Evolutionary conservation across 2,888 invertebrate species (phyloP).

Genomic region (Coremacera marginata): DNA sequence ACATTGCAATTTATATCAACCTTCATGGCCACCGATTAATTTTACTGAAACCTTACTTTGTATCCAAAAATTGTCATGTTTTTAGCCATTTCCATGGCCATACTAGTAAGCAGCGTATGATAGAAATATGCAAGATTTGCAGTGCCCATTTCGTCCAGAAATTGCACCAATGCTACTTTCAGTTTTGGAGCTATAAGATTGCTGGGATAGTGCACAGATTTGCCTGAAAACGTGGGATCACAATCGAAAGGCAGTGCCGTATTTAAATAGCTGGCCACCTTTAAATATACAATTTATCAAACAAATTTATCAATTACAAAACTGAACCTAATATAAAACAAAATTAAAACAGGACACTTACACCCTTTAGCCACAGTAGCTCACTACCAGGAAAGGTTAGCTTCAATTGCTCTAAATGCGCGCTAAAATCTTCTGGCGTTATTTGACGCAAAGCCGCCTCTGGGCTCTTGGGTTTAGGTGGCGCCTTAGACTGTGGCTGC

Average conservation of each 20-base stretch:
- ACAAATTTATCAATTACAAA: too few species aligned
- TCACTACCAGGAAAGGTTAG: constrained; percentile 79
- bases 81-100: constrained; percentile 81
- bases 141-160: constrained; percentile 74
- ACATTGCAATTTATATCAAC: too few species aligned
- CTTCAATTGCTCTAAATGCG: constrained; percentile 73
- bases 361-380: constrained; percentile 78
- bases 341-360: constrained; percentile 68
- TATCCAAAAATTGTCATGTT: constrained; percentile 73
- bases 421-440: constrained; percentile 72
- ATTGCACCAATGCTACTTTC: constrained; percentile 55
- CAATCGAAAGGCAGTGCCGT: constrained; percentile 59
- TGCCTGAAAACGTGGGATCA: constrained; percentile 63
- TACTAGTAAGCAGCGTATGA: constrained; percentile 77
- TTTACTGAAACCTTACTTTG: constrained; percentile 64
- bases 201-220: constrained; percentile 62
- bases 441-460: constrained; percentile 68
- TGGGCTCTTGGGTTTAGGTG: constrained; percentile 59
- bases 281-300: background rate
- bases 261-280: constrained; percentile 62
- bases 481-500: constrained; percentile 40
- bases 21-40: background rate
- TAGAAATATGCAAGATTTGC: constrained; percentile 78
- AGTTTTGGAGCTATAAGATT: constrained; percentile 57
- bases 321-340: too few species aligned